Evolutionary conservation across 2,888 invertebrate species (phyloP).

Genomic region (Phyllotreta striolata): DNA sequence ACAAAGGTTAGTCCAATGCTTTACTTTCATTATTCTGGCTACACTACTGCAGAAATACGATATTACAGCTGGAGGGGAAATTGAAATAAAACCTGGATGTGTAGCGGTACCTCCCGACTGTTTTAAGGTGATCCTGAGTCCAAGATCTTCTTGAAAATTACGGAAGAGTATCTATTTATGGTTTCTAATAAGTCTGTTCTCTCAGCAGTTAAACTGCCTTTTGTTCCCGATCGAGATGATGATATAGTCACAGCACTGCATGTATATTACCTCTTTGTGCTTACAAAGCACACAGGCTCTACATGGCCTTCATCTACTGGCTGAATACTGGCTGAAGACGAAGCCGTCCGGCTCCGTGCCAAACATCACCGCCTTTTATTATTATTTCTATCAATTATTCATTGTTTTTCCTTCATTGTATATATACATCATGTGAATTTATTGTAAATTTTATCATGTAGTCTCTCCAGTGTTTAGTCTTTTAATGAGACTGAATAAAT

Average conservation of each 20-base stretch:
- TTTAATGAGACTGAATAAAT: slow-evolving; percentile 60
- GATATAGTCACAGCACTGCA: slow-evolving; percentile 27
- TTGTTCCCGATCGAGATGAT: slow-evolving; percentile 25
- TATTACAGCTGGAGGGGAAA: slow-evolving; percentile 66
- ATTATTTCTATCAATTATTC: slow-evolving; percentile 49
- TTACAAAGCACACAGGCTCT: slow-evolving; percentile 27
- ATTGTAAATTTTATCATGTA: slow-evolving; percentile 55
- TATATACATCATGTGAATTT: slow-evolving; percentile 54
- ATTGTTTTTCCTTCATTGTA: slow-evolving; percentile 51
- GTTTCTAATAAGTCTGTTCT: slow-evolving; percentile 21
- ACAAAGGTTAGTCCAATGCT: slow-evolving; percentile 79
- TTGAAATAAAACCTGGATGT: slow-evolving; percentile 72
- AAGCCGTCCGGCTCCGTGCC: slow-evolving; percentile 43
- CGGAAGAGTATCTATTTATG: slow-evolving; percentile 11
- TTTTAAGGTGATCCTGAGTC: slow-evolving; percentile 69
- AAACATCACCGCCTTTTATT: slow-evolving; percentile 36
- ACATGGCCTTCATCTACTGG: slow-evolving; percentile 33
- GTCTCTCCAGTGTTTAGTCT: slow-evolving; percentile 56
- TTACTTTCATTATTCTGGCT: slow-evolving; percentile 77
- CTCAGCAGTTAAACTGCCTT: slow-evolving; percentile 20
- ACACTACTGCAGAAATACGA: slow-evolving; percentile 77
- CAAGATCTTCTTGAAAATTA: slow-evolving; percentile 53
- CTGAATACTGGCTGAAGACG: slow-evolving; percentile 39
- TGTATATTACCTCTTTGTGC: slow-evolving; percentile 33
- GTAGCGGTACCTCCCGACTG: slow-evolving; percentile 79